These are phyloP conservation scores for Xiphophorus hellerii DNA, from an alignment of 2,113 vertebrate species.

Conservation along the genomic window DNA sequence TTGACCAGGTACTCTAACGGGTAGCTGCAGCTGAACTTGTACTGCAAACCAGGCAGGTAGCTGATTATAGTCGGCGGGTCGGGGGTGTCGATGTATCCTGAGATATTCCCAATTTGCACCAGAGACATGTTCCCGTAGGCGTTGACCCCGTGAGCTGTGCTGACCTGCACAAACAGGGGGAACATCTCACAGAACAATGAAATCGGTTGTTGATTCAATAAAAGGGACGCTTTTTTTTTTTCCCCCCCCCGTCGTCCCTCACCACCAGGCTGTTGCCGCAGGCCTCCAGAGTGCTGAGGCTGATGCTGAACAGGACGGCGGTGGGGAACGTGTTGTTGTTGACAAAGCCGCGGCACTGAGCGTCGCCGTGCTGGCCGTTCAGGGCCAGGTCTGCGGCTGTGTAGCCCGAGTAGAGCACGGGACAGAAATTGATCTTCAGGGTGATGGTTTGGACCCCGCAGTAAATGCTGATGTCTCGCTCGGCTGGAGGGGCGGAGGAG, in stretches of 20 bases:
- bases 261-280: conserved; percentile 95
- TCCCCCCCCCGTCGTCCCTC: conserved; percentile 50
- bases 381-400: conserved; percentile 90
- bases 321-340: conserved; percentile 98
- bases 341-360: conserved; percentile 93
- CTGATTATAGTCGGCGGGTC: conserved; percentile 95
- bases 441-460: conserved; percentile 97
- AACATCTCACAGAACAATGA: conserved; percentile 32
- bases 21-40: conserved; percentile 98
- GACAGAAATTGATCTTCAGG: conserved; percentile 98
- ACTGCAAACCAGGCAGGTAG: conserved; percentile 94
- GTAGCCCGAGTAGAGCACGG: conserved; percentile 96
- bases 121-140: conserved; percentile 91
- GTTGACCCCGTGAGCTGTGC: conserved; percentile 86
- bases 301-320: conserved; percentile 94
- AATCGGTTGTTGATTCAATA: conserved; percentile 12
- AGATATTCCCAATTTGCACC: conserved; percentile 95
- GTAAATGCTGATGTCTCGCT: conserved; percentile 94
- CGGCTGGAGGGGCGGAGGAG: conserved; percentile 76
- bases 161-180: conserved; percentile 81
- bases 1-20: conserved; percentile 97
- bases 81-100: conserved; percentile 95
- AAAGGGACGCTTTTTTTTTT: conserved; percentile 1
- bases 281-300: conserved; percentile 93
- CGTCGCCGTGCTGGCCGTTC: conserved; percentile 89